Evolutionary conservation across 2,888 invertebrate species (phyloP).

Genomic region (Ophion slaviceki): DNA sequence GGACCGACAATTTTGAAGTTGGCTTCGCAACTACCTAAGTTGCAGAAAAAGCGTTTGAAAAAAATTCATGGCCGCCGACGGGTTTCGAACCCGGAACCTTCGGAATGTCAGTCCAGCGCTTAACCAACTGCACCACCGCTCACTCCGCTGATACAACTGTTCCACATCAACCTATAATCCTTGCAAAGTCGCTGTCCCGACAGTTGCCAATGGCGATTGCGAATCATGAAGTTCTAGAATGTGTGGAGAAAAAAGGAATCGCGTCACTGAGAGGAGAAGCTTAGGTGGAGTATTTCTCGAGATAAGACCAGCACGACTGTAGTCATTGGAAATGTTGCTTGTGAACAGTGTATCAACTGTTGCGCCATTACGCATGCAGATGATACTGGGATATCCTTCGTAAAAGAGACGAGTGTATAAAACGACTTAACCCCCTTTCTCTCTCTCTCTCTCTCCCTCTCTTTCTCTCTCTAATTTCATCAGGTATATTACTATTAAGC

Average conservation of each 20-base stretch:
- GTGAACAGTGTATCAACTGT: constrained; percentile 54
- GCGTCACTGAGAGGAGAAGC: not conserved
- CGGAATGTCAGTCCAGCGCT: not conserved
- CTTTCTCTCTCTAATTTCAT: not conserved
- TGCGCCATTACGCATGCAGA: constrained; percentile 46
- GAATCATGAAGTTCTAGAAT: constrained; percentile 8
- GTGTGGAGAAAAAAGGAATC: not conserved
- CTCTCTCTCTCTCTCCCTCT: not conserved
- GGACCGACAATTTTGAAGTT: not conserved
- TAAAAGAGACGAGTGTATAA: constrained; percentile 29
- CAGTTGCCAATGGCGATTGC: not conserved
- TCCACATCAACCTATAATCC: not conserved
- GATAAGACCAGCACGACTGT: constrained; percentile 7
- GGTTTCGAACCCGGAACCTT: not conserved
- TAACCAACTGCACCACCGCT: not conserved
- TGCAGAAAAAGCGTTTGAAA: not conserved
- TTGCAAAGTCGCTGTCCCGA: not conserved
- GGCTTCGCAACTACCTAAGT: not conserved
- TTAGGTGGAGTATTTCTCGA: constrained; percentile 6
- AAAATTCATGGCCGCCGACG: not conserved
- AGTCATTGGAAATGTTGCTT: constrained; percentile 35
- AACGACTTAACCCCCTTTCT: constrained; percentile 6
- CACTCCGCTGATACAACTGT: not conserved
- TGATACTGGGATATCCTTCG: constrained; percentile 23
- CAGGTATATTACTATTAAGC: constrained; percentile 9